Percentiles rank a stretch among this genome's conserved stretches.
Evolutionary conservation across 2,888 invertebrate species (phyloP).

Genomic region (Thumatha senex): DNA sequence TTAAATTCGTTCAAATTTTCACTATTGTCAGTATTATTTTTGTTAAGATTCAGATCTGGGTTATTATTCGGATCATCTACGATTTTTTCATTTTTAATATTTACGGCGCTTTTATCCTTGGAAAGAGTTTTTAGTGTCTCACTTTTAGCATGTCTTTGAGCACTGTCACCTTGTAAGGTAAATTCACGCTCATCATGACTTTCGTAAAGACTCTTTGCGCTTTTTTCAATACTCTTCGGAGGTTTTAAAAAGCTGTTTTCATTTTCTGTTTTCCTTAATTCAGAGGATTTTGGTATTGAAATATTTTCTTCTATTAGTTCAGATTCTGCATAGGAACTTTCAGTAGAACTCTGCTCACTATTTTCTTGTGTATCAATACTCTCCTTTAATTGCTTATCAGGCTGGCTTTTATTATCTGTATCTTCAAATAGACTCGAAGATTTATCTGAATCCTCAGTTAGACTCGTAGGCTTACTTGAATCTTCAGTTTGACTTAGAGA

Average conservation of each 20-base stretch:
- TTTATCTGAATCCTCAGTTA: not conserved
- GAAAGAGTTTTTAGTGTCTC: not conserved
- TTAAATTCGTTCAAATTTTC: not conserved
- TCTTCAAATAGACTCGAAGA: not conserved
- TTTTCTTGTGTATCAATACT: not conserved
- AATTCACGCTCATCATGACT: not conserved
- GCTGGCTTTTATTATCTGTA: not conserved
- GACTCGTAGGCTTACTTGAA: no score
- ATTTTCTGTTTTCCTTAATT: not conserved
- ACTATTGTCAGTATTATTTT: not conserved
- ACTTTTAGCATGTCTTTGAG: not conserved
- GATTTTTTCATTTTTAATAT: not conserved
- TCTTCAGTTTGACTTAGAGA: no score
- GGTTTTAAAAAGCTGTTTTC: not conserved
- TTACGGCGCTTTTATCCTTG: not conserved
- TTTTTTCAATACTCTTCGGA: not conserved
- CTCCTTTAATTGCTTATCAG: not conserved
- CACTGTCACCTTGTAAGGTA: no score
- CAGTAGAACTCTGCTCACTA: not conserved
- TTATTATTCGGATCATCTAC: not conserved
- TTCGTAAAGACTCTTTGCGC: not conserved
- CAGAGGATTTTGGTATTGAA: not conserved
- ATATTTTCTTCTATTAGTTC: not conserved
- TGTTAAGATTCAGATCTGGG: not conserved
- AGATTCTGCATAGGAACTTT: not conserved